Evolutionary conservation across 2,888 invertebrate species (phyloP), one percentile per base, ranked within the genome.

Genomic region (Heliconius erato): DNA sequence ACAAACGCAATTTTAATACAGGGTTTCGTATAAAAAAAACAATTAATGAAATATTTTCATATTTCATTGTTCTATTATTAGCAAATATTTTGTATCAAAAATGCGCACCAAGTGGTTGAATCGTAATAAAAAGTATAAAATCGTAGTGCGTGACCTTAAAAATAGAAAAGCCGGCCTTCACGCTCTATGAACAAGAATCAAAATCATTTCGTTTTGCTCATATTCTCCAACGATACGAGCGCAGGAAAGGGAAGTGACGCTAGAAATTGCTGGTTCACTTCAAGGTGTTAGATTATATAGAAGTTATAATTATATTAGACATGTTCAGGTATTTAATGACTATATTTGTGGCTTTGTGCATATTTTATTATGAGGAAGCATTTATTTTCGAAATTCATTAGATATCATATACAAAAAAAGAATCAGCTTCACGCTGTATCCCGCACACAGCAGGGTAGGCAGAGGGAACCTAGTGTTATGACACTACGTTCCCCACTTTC

Each of bases 171-270:
- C 79, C 82, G 85, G 88, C 94, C 94, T 94, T 94, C 93, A 91
- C 89, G 89, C 88, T 82, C 82, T 82, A 83, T 88, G 86, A 85
- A 85, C 86, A 88, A 85, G 88, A 84, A 86, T 90, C 88, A 88
- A 84, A 87, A 88, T 72, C 86, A 87, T 87, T 88, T 87, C 87
- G 85, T 87, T 88, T 87, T 87, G 85, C 87, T 88, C 88, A 88
- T 87, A 89, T 90, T 91, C 92, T 89, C 88, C 85, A 59, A 85
- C 86, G 87, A 92, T 92, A 40, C 87, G 86, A 84, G 82, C 88
- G 85, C 91, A 94, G 94, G 94, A 94, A 95, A 92, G 86, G 94
- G 94, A 94, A 95, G 91, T 94, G 89, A 88, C 89, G 90, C 87
- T 89, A 89, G 87, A 88, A 86, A 85, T 88, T 88, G 88, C 87